A percentile compares a stretch with the other conserved stretches of the same genome.
Conservation (phyloP, 1,140 invertebrate species). For the Triops longicaudatus region DNA sequence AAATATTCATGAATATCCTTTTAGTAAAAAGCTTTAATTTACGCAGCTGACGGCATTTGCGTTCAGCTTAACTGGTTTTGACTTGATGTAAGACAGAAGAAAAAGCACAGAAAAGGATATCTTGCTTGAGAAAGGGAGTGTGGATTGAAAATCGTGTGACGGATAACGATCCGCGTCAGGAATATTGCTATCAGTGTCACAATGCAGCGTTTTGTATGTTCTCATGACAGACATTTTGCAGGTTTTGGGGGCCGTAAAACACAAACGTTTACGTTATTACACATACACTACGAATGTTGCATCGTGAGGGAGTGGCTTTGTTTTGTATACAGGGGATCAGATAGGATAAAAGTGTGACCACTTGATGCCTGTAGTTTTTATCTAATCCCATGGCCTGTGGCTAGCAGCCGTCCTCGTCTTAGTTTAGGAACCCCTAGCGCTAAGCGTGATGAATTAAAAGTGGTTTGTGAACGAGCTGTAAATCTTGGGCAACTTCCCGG, state of each 20-base stretch:
- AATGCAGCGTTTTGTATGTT: no score
- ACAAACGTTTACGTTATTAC: no score
- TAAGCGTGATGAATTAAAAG: conserved; percentile 3
- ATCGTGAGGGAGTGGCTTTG: background rate
- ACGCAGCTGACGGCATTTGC: background rate
- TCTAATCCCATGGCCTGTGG: background rate
- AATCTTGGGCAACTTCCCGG: background rate
- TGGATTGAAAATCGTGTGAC: no score
- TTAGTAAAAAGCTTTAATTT: conserved; percentile 5
- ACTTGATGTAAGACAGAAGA: background rate
- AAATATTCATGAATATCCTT: conserved; percentile 5
- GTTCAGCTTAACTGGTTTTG: background rate
- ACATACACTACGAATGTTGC: no score
- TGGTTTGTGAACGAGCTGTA: background rate
- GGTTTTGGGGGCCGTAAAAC: no score
- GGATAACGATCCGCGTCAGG: no score
- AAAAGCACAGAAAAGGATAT: background rate
- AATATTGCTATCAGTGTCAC: no score
- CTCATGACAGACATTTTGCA: no score
- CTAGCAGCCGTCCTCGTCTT: background rate
- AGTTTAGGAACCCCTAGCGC: background rate
- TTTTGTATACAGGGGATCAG: background rate
- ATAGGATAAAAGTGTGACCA: conserved; percentile 4
- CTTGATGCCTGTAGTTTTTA: background rate
- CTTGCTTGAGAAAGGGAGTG: background rate